A percentile compares a stretch with the other conserved stretches of the same genome.
Conservation (phyloP, 2,888 invertebrate genomes). For the Heliconius erato region DNA sequence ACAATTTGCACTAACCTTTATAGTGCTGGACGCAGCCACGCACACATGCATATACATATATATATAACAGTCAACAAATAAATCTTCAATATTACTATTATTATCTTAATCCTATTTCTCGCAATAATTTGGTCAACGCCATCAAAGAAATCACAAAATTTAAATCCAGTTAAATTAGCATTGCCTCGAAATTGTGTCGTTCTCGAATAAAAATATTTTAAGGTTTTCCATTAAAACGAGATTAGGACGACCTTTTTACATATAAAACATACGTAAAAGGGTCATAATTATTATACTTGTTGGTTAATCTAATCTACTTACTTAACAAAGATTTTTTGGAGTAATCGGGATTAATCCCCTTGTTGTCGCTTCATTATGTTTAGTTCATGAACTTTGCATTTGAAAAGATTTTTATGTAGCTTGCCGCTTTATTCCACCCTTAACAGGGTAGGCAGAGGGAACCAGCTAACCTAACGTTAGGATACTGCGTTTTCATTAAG, state of each 20-base stretch:
- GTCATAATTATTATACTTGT: conserved; percentile 34
- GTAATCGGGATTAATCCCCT: conserved; percentile 7
- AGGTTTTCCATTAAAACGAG: conserved; percentile 38
- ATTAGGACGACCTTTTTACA: conserved; percentile 39
- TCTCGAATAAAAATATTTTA: conserved; percentile 28
- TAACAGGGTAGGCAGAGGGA: too few species aligned
- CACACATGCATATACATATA: too few species aligned
- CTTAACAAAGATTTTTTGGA: conserved; percentile 23
- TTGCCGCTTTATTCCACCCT: too few species aligned
- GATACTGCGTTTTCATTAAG: too few species aligned
- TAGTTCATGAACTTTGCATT: neutral
- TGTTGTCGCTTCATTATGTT: neutral
- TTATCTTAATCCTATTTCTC: neutral
- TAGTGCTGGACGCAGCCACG: too few species aligned
- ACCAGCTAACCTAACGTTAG: too few species aligned
- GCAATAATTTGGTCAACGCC: conserved; percentile 10
- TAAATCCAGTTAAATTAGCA: conserved; percentile 28
- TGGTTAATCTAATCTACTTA: conserved; percentile 29
- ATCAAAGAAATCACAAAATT: conserved; percentile 33
- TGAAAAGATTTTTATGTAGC: too few species aligned
- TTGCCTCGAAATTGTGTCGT: conserved; percentile 27
- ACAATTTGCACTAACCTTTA: too few species aligned
- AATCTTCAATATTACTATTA: neutral
- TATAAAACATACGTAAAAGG: conserved; percentile 36
- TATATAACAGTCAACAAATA: neutral